Conservation (phyloP, 2,888 invertebrate genomes). For the Ichneumoninae sp. region DNA sequence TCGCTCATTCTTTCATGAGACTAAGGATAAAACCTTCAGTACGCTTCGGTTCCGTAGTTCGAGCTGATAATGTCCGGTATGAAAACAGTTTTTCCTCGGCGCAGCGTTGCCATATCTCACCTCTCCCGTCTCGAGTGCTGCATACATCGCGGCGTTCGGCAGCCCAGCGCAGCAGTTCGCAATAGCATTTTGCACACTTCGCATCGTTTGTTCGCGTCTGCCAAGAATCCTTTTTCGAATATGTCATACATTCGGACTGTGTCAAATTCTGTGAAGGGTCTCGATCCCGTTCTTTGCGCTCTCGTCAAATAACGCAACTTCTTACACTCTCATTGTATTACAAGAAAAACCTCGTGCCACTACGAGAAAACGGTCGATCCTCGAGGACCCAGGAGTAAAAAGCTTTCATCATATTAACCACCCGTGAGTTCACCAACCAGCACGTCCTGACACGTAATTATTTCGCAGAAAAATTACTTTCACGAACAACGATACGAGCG, state of each 20-base stretch:
- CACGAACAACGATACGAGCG: neutral
- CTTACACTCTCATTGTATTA: constrained; percentile 33
- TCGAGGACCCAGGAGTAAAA: constrained; percentile 1
- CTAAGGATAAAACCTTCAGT: neutral
- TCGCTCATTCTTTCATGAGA: neutral
- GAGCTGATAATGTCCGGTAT: constrained; percentile 14
- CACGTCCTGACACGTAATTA: neutral
- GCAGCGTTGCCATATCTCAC: constrained; percentile 30
- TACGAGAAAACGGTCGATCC: neutral
- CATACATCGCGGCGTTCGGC: neutral
- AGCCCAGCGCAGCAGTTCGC: constrained; percentile 31
- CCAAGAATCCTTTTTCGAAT: constrained; percentile 56
- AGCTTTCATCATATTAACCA: neutral
- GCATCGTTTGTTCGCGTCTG: constrained; percentile 28
- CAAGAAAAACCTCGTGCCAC: neutral
- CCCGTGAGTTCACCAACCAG: constrained; percentile 5
- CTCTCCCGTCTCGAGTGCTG: neutral
- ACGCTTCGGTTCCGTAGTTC: constrained; percentile 34
- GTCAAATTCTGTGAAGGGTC: constrained; percentile 69
- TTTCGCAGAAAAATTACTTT: neutral
- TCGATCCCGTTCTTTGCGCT: constrained; percentile 70
- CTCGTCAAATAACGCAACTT: constrained; percentile 78
- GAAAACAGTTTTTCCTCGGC: neutral
- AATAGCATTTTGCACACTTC: constrained; percentile 20
- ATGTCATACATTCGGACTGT: constrained; percentile 73